Conservation (phyloP, 2,888 invertebrate species). For the Hydrotaea cyrtoneurina region DNA sequence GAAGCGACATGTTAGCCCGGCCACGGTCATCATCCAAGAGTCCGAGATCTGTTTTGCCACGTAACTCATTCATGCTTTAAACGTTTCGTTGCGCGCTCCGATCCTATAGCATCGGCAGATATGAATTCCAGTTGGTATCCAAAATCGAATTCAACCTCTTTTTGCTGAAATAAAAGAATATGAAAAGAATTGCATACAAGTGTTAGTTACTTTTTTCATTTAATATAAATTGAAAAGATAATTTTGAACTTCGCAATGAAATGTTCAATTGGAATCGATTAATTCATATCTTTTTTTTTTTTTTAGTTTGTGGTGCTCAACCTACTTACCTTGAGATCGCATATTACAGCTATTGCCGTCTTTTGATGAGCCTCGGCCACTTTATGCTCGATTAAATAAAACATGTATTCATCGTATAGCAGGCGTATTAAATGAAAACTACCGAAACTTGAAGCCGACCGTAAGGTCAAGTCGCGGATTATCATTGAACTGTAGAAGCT, state of each 20-base stretch:
- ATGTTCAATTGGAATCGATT: too few species aligned
- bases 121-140: slow-evolving; percentile 79
- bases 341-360: slow-evolving; percentile 97
- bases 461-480: slow-evolving; percentile 96
- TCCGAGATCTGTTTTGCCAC: not conserved
- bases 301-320: too few species aligned
- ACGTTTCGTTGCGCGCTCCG: slow-evolving; percentile 73
- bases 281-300: too few species aligned
- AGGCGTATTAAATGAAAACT: slow-evolving; percentile 98
- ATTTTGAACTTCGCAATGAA: too few species aligned
- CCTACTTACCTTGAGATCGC: slow-evolving; percentile 79
- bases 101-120: slow-evolving; percentile 68
- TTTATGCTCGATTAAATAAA: slow-evolving; percentile 97
- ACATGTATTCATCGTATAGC: slow-evolving; percentile 99
- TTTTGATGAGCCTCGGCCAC: slow-evolving; percentile 94
- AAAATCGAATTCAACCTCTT: slow-evolving; percentile 79
- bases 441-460: slow-evolving; percentile 98
- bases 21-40: not conserved
- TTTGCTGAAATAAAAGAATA: slow-evolving; percentile 71
- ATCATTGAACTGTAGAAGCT: slow-evolving; percentile 99
- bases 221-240: not conserved
- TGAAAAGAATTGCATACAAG: not conserved
- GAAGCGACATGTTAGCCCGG: not conserved
- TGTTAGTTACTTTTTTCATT: not conserved
- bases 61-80: slow-evolving; percentile 78